Conservation (phyloP, 1,140 invertebrate species). For the Drosophila pachea region DNA sequence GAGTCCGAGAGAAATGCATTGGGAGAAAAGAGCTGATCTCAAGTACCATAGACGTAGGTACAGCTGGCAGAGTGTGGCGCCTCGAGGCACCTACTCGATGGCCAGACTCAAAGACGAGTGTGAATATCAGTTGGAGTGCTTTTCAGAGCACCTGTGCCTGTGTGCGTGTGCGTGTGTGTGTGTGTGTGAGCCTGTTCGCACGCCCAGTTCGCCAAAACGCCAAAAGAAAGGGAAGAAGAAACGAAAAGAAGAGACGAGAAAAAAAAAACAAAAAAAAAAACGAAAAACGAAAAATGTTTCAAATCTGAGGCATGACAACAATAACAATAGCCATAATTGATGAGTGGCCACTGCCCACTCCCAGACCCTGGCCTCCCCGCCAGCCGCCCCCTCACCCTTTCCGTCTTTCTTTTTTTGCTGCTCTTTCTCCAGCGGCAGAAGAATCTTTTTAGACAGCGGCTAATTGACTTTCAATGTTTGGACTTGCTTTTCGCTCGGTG, state of each 20-base stretch:
- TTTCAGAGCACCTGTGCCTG: not conserved
- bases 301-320: conserved; percentile 17
- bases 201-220: conserved; percentile 14
- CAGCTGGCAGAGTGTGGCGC: conserved; percentile 2
- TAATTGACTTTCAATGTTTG: conserved; percentile 76
- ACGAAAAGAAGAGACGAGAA: no score
- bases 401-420: not conserved
- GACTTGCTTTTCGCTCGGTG: conserved; percentile 21
- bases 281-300: not conserved
- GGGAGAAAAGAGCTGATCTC: not conserved
- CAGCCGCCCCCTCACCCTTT: not conserved
- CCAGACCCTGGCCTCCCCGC: not conserved
- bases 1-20: not conserved
- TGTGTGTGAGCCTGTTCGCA: conserved; percentile 10
- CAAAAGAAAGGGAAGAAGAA: no score
- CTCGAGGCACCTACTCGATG: conserved; percentile 1
- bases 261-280: not conserved
- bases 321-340: conserved; percentile 42
- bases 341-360: conserved; percentile 13
- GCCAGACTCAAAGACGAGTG: conserved; percentile 3
- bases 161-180: conserved; percentile 2
- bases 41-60: conserved; percentile 1
- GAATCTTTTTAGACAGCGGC: conserved; percentile 65
- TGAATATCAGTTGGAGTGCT: not conserved
- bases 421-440: conserved; percentile 21